Evolutionary conservation across 2,797 vertebrate species (phyloP).

Genomic region (Anguilla anguilla): DNA sequence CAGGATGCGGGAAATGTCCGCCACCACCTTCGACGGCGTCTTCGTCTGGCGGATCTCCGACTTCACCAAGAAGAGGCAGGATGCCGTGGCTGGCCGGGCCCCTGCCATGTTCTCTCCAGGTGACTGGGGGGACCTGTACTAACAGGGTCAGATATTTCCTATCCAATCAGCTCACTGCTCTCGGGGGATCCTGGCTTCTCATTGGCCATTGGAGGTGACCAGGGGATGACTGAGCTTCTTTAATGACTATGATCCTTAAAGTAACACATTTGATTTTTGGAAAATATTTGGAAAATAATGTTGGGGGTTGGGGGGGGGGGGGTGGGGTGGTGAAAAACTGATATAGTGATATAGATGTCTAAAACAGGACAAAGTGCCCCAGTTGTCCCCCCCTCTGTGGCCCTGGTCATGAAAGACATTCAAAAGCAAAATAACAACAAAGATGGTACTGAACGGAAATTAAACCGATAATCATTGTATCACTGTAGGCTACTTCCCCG

Average conservation of each 20-base stretch:
- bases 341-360: too few relatives aligned
- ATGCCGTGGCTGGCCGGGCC: conserved; percentile 86
- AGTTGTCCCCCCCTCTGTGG: too few relatives aligned
- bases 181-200: neutral
- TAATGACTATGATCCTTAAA: neutral
- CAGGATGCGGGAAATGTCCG: conserved; percentile 85
- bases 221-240: neutral
- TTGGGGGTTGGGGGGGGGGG: too few relatives aligned
- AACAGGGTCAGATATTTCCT: neutral
- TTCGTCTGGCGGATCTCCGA: conserved; percentile 97
- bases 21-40: conserved; percentile 87
- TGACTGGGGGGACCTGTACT: conserved; percentile 49
- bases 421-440: too few relatives aligned
- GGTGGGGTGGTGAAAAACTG: too few relatives aligned
- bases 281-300: too few relatives aligned
- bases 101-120: conserved; percentile 98
- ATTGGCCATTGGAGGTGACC: neutral
- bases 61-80: conserved; percentile 90
- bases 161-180: neutral
- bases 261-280: neutral
- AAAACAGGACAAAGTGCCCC: too few relatives aligned
- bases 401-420: too few relatives aligned
- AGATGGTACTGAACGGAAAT: too few relatives aligned
- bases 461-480: too few relatives aligned
- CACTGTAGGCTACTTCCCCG: too few relatives aligned